Evolutionary conservation across 2,113 vertebrate genomes (phyloP), one percentile per base, ranked within the genome.

Genomic region (Xenopus borealis): DNA sequence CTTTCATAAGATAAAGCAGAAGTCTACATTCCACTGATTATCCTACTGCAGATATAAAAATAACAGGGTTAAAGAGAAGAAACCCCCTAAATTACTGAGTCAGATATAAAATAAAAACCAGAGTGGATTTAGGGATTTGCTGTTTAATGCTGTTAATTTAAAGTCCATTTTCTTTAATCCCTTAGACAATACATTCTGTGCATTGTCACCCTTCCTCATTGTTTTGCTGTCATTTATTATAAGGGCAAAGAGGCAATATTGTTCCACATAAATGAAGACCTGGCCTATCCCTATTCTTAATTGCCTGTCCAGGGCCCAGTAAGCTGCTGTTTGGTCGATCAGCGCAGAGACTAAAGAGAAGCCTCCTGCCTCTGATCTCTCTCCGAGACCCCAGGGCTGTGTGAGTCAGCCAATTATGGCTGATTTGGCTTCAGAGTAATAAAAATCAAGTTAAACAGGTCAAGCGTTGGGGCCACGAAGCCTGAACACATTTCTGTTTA

Each of bases 391-490:
- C 71, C 46, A 19, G 71, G 64, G 59, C 64, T 67, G 52, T 64
- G 62, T 65, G 76, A 78, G 69, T 72, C 76, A 66, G 76, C 47
- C 65, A 72, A 72, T 78, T 69, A 72, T 78, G 70, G 16, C 65
- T 64, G 64, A 78, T 69, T 72, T 72, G 58, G 66, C 70, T 73
- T 68, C 71, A 72, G 71, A 30, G 71, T 57, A 47, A 72, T 69
- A 78, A 73, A 72, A 78, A 78, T 78, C 77, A 68, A 72, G 71
- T 69, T 72, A 78, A 64, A 61, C 77, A 72, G 77, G 77, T 73
- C 71, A 69, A 78, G 65, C 77, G 33, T 69, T 64, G 71, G 71
- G 65, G 77, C 70, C 71, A 47, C 66, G 30, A 12, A 76, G 73
- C 61, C 55, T 55, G 73, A 58, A 76, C 65, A 68, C 70, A 72